These are phyloP conservation scores for Amphibalanus amphitrite DNA, from an alignment of 1,140 invertebrate genomes.

Conservation along the genomic window DNA sequence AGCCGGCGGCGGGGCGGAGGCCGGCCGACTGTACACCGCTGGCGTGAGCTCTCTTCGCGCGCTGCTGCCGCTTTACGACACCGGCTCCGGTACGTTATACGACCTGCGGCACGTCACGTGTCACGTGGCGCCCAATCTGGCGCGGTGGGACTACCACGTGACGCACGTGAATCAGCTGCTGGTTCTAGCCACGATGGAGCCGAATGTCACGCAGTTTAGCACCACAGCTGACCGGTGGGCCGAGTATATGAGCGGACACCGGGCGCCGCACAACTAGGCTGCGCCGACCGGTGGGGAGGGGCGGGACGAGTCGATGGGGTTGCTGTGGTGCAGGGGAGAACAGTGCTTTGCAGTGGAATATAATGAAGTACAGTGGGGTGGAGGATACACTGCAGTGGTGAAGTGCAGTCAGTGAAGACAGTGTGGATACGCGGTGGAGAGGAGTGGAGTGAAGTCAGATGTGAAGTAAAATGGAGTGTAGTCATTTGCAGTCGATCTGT, in stretches of 20 bases:
- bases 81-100: slow-evolving; percentile 89
- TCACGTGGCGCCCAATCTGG: slow-evolving; percentile 73
- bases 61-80: slow-evolving; percentile 83
- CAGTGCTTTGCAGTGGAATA: too few relatives aligned
- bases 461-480: too few relatives aligned
- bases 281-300: too few relatives aligned
- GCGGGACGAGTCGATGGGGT: too few relatives aligned
- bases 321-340: too few relatives aligned
- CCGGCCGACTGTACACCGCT: slow-evolving; percentile 56
- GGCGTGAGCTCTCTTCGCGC: slow-evolving; percentile 77
- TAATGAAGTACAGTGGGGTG: too few relatives aligned
- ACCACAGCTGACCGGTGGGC: slow-evolving; percentile 83
- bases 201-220: slow-evolving; percentile 52
- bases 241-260: slow-evolving; percentile 86
- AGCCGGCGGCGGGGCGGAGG: slow-evolving; percentile 41
- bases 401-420: too few relatives aligned
- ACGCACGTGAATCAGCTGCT: slow-evolving; percentile 94
- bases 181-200: slow-evolving; percentile 69
- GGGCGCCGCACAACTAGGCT: slow-evolving; percentile 70
- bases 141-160: slow-evolving; percentile 91
- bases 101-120: slow-evolving; percentile 80
- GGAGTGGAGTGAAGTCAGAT: too few relatives aligned
- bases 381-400: too few relatives aligned
- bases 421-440: too few relatives aligned
- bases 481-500: too few relatives aligned